Percentiles rank a stretch among this genome's conserved stretches.
Evolutionary conservation across 2,797 vertebrate species (phyloP).

Genomic region (Amblyraja radiata): DNA sequence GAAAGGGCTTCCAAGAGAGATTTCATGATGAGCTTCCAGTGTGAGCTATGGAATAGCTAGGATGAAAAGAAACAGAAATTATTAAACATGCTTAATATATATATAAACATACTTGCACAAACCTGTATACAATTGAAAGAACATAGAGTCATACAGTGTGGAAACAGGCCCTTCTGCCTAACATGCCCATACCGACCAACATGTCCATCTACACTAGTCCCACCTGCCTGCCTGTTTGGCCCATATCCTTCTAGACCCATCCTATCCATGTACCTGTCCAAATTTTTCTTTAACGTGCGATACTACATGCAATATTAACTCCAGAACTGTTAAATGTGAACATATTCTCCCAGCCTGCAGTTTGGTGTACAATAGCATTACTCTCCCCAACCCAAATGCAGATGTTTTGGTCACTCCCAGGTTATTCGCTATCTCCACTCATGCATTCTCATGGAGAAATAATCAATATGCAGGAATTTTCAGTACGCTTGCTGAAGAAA

Average conservation of each 20-base stretch:
- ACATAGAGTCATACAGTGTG: too few relatives aligned
- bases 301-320: too few relatives aligned
- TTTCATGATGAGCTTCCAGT: constrained; percentile 77
- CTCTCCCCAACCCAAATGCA: neutral
- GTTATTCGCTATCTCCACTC: neutral
- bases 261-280: too few relatives aligned
- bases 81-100: neutral
- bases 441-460: neutral
- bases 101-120: neutral
- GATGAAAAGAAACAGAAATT: constrained; percentile 19
- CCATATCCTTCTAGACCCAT: too few relatives aligned
- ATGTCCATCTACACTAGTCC: too few relatives aligned
- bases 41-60: neutral
- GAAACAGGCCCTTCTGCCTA: too few relatives aligned
- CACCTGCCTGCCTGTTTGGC: too few relatives aligned
- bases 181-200: too few relatives aligned
- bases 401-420: neutral
- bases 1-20: constrained; percentile 93
- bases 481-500: neutral
- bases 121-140: neutral
- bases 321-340: neutral
- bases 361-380: neutral
- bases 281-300: too few relatives aligned
- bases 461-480: neutral
- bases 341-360: neutral